phyloP scores from a whole-genome alignment of 2,888 invertebrate genomes.

The Athalia cordata region DNA sequence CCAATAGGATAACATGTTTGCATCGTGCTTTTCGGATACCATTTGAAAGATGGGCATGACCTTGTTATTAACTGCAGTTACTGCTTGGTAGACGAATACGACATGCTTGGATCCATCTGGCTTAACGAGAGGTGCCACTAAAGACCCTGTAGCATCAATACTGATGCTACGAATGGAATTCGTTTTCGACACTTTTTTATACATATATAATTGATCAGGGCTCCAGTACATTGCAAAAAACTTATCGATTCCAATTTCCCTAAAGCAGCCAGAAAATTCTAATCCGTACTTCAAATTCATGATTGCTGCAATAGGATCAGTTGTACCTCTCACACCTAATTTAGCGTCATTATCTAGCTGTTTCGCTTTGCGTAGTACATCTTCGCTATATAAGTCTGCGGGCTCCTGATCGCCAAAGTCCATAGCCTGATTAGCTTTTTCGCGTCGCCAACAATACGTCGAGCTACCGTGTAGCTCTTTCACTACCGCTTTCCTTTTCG shows the following conservation, averaged over 20 bases:
- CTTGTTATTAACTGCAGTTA: constrained; percentile 26
- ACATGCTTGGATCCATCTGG: constrained; percentile 42
- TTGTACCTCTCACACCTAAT: constrained; percentile 9
- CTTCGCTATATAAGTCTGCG: background rate
- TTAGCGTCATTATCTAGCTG: constrained; percentile 1
- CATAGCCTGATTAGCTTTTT: background rate
- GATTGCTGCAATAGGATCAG: constrained; percentile 28
- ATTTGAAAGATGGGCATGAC: constrained; percentile 45
- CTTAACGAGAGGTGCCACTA: constrained; percentile 28
- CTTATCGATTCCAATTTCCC: constrained; percentile 40
- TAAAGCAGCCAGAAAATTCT: constrained; percentile 37
- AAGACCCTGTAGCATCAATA: constrained; percentile 47
- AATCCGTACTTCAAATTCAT: constrained; percentile 38
- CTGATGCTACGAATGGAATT: constrained; percentile 22
- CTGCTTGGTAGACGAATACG: constrained; percentile 44
- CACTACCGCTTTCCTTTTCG: background rate
- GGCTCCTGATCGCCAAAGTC: constrained; percentile 4
- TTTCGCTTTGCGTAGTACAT: constrained; percentile 8
- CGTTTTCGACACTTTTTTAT: constrained; percentile 34
- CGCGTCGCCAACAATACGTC: constrained; percentile 13
- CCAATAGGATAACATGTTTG: constrained; percentile 44
- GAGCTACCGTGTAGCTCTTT: constrained; percentile 3
- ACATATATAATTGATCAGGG: constrained; percentile 37
- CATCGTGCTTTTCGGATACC: constrained; percentile 47
- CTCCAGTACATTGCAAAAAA: constrained; percentile 48